Evolutionary conservation across 2,888 invertebrate genomes (phyloP).

Genomic region (Osmoderma eremita): DNA sequence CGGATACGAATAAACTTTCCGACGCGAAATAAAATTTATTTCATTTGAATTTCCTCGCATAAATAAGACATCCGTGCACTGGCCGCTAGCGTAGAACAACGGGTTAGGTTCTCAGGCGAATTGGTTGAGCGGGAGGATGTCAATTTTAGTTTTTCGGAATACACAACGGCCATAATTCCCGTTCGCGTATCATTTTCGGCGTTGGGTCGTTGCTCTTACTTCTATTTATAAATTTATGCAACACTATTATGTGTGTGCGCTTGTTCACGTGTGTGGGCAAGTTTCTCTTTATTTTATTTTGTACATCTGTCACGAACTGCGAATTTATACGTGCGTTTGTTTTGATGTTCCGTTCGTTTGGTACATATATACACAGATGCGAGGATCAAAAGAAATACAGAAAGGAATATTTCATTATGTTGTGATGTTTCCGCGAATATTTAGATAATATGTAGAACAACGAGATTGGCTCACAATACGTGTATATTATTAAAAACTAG

Average conservation of each 20-base stretch:
- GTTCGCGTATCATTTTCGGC: conserved; percentile 22
- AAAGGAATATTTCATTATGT: no score
- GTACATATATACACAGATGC: no score
- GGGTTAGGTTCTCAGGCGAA: not conserved
- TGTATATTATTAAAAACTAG: no score
- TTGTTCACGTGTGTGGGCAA: not conserved
- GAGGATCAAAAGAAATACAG: no score
- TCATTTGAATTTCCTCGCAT: conserved; percentile 10
- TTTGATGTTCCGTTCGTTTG: not conserved
- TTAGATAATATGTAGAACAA: no score
- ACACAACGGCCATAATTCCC: not conserved
- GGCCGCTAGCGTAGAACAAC: not conserved
- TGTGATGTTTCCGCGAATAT: no score
- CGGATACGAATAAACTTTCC: no score
- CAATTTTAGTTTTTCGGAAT: conserved; percentile 2
- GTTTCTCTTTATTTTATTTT: not conserved
- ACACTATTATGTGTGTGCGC: conserved; percentile 2
- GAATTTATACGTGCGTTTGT: not conserved
- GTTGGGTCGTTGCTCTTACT: conserved; percentile 20
- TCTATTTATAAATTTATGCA: conserved; percentile 37
- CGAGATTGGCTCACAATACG: no score
- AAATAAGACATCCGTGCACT: conserved; percentile 1
- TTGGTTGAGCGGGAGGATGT: not conserved
- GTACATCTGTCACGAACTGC: conserved; percentile 8
- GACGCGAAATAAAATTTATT: conserved; percentile 13